Percentiles rank a stretch among this genome's conserved stretches.
Conservation (phyloP, 2,113 vertebrate species). For the Verasper variegatus region DNA sequence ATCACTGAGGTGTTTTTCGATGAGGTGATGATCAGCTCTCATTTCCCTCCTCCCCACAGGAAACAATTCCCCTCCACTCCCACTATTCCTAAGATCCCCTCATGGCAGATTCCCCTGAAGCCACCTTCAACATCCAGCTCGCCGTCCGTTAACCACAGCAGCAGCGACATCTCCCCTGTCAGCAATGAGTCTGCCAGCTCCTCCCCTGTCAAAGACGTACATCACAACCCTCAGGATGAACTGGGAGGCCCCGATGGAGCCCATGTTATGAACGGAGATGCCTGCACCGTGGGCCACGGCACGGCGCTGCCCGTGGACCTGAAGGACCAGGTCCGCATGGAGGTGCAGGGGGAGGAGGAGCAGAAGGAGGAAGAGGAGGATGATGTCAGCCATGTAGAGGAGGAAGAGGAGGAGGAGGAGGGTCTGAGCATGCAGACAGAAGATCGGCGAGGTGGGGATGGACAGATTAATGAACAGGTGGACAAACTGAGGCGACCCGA, state of each 20-base stretch:
- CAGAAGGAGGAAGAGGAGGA: conserved; percentile 85
- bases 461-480: conserved; percentile 97
- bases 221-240: conserved; percentile 85
- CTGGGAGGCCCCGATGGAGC: conserved; percentile 73
- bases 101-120: conserved; percentile 97
- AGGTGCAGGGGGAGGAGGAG: conserved; percentile 95
- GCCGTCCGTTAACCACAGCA: conserved; percentile 88
- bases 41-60: conserved; percentile 77
- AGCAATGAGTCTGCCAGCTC: conserved; percentile 90
- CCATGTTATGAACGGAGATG: conserved; percentile 78
- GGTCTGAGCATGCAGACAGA: conserved; percentile 89
- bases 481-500: conserved; percentile 95
- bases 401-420: conserved; percentile 87
- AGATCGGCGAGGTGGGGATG: conserved; percentile 93
- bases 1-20: conserved; percentile 8
- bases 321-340: conserved; percentile 93
- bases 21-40: conserved; percentile 25
- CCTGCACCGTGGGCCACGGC: conserved; percentile 31
- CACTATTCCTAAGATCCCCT: conserved; percentile 91
- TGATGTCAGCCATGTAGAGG: conserved; percentile 77
- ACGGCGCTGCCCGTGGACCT: conserved; percentile 80
- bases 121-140: conserved; percentile 83
- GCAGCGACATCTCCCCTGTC: conserved; percentile 97
- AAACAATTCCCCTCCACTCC: conserved; percentile 96
- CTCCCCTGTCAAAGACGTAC: conserved; percentile 90